Evolutionary conservation across 2,888 invertebrate genomes (phyloP).

Genomic region (Stenodera caucasica): DNA sequence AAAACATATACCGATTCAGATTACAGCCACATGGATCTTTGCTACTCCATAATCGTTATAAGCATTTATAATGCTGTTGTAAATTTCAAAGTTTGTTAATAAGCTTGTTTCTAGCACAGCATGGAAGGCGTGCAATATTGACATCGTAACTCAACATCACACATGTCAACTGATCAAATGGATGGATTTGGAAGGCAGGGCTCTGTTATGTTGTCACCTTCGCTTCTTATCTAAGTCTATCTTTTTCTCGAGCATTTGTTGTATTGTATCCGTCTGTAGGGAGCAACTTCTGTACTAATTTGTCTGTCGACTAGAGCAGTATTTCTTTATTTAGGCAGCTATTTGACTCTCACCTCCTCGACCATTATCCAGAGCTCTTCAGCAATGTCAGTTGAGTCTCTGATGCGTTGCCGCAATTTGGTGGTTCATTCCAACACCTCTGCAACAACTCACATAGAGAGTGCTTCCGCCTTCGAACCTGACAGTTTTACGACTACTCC

Average conservation of each 20-base stretch:
- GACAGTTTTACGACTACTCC: slow-evolving; percentile 51
- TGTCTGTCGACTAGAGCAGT: slow-evolving; percentile 54
- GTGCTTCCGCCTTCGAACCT: slow-evolving; percentile 49
- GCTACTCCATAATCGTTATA: slow-evolving; percentile 22
- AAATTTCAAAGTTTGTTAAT: slow-evolving; percentile 16
- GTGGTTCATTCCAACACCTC: slow-evolving; percentile 46
- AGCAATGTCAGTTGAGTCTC: slow-evolving; percentile 41
- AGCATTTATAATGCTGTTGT: too few relatives aligned
- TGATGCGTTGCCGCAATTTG: slow-evolving; percentile 49
- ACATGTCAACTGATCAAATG: slow-evolving; percentile 55
- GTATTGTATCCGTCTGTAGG: slow-evolving; percentile 24
- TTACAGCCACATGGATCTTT: slow-evolving; percentile 19
- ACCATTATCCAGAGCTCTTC: slow-evolving; percentile 46
- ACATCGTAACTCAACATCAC: slow-evolving; percentile 52
- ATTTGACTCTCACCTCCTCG: slow-evolving; percentile 53
- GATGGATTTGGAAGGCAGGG: slow-evolving; percentile 48
- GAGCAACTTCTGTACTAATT: slow-evolving; percentile 50
- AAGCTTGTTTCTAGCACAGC: slow-evolving; percentile 18
- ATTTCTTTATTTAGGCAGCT: slow-evolving; percentile 56
- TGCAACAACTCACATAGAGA: slow-evolving; percentile 42
- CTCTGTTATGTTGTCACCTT: slow-evolving; percentile 43
- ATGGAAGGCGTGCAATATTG: slow-evolving; percentile 41
- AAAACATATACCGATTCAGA: slow-evolving; percentile 33
- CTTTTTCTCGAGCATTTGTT: too few relatives aligned
- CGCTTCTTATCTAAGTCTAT: too few relatives aligned